Evolutionary conservation across 30 jellyfish, hydroid and myxozoan species (phyloP), one percentile per base, ranked within the genome.

Genomic region (Cassiopea andromeda): DNA sequence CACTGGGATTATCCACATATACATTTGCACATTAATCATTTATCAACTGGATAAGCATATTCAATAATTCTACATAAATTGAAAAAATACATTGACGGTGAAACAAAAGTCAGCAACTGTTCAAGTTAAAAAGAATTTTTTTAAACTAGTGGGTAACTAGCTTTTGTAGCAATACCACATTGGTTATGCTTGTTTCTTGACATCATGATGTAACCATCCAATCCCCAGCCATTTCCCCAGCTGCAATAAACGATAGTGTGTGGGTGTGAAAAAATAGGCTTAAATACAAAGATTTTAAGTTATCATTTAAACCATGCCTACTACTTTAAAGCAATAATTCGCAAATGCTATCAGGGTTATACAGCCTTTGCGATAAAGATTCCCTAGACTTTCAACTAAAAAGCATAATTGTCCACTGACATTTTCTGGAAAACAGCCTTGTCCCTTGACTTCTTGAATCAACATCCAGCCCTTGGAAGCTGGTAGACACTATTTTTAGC

Each of bases 171-270:
- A 58, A 96, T 92, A 15, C 99, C 99, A 78, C 99, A 96, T 84
- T 96, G 98, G 94, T 96, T 96, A 90, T 92, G 84, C 94, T 83
- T 88, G 97, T 96, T 96, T 58, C 99, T 84, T 67, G 97, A 44
- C 99, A 96, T 96, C 91, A 87, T 88, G 98, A 96, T 96, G 97
- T 96, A 96, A n/a, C 99, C 99, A 1, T 74, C 44, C 38, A 83
- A 27, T 60, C 99, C 99, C 99, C 99, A 96, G 69, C 90, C 73
- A 80, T 93, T 18, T 59, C 97, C 98, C 99, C 99, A 96, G 92
- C 99, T 94, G 50, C n/a, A 91, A 64, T 17, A 27, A 64, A 64
- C 79, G 69, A 43, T 17, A 73, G 38, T 27, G 38, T 27, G 38
- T 27, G 38, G 38, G 38, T 27, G 38, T 27, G 38, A 27, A 27